phyloP scores from a whole-genome alignment of 2,797 vertebrate genomes.

The Podarcis siculus region DNA sequence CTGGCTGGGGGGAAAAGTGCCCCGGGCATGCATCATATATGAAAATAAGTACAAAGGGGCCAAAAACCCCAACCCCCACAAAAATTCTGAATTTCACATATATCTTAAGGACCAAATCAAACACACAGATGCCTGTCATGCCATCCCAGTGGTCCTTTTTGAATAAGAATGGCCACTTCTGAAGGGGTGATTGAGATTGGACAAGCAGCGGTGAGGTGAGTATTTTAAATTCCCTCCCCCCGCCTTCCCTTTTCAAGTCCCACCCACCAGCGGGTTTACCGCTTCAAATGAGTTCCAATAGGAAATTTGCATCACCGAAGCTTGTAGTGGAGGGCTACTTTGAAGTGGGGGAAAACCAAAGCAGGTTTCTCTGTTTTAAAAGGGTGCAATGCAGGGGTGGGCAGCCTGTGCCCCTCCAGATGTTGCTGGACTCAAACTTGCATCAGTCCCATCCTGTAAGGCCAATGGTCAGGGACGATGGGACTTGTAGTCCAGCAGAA shows the following conservation, averaged over 20 bases:
- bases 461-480: too few relatives aligned
- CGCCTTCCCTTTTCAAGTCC: background rate
- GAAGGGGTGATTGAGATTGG: background rate
- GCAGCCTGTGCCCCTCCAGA: too few relatives aligned
- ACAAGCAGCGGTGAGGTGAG: background rate
- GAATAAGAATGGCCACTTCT: background rate
- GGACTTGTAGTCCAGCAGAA: too few relatives aligned
- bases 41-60: background rate
- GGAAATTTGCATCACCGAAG: background rate
- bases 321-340: background rate
- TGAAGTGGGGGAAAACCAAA: background rate
- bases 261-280: too few relatives aligned
- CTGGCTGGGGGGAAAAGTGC: too few relatives aligned
- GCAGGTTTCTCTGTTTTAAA: background rate
- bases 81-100: background rate
- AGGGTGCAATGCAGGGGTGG: too few relatives aligned
- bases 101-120: background rate
- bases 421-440: too few relatives aligned
- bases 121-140: background rate
- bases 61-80: background rate
- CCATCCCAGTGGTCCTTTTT: background rate
- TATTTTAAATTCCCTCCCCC: background rate
- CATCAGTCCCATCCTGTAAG: too few relatives aligned
- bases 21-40: too few relatives aligned
- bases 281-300: background rate